Percentiles rank a stretch among this genome's conserved stretches.
Conservation (phyloP, 2,113 vertebrate genomes). For the Syrrhaptes paradoxus region DNA sequence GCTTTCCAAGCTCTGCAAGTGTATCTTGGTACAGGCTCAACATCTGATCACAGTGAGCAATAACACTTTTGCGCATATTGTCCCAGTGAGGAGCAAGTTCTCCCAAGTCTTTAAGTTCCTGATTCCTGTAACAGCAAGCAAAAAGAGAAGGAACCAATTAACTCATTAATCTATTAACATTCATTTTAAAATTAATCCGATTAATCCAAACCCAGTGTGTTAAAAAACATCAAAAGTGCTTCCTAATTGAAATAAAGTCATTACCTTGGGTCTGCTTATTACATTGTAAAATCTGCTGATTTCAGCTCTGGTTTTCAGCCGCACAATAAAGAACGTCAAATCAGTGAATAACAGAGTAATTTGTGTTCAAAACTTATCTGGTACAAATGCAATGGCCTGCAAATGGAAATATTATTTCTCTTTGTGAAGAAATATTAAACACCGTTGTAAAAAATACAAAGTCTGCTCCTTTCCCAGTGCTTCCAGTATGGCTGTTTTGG, state of each 20-base stretch:
- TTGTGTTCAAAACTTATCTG: not conserved
- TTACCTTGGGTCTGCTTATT: not conserved
- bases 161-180: not conserved
- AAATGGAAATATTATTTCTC: not conserved
- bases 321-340: not conserved
- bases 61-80: slow-evolving; percentile 92
- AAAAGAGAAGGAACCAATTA: not conserved
- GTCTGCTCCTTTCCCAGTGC: not conserved
- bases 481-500: not conserved
- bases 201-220: not conserved
- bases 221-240: not conserved
- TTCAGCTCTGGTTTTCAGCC: not conserved
- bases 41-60: slow-evolving; percentile 90
- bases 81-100: slow-evolving; percentile 99
- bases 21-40: slow-evolving; percentile 90
- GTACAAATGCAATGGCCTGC: not conserved
- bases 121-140: slow-evolving; percentile 79
- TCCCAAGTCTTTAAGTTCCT: slow-evolving; percentile 92
- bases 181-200: not conserved
- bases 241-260: not conserved
- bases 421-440: not conserved
- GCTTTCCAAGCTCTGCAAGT: slow-evolving; percentile 89
- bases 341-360: not conserved
- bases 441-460: not conserved
- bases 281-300: not conserved